Conservation (phyloP, 2,113 vertebrate genomes). For the Tyto alba region DNA sequence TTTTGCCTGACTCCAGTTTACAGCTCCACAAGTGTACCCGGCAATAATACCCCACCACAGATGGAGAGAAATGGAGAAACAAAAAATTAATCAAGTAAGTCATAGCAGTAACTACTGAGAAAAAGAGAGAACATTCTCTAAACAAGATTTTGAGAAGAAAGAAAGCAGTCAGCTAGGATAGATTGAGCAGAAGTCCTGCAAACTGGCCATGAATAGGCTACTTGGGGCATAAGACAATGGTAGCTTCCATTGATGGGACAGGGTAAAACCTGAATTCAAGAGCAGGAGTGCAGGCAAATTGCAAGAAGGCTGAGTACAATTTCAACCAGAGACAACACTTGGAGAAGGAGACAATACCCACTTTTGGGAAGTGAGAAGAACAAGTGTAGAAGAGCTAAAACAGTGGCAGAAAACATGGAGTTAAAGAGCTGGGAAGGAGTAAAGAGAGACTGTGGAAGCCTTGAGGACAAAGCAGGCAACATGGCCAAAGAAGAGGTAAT, state of each 20-base stretch:
- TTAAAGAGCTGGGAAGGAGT: not conserved
- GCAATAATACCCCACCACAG: not conserved
- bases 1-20: not conserved
- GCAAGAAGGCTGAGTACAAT: not conserved
- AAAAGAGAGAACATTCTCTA: not conserved
- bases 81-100: not conserved
- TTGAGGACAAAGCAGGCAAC: not conserved
- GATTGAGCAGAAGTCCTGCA: not conserved
- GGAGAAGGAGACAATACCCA: not conserved
- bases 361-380: not conserved
- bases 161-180: not conserved
- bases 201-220: not conserved
- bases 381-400: not conserved
- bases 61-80: not conserved
- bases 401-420: not conserved
- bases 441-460: not conserved
- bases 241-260: not conserved
- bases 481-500: not conserved
- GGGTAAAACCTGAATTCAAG: not conserved
- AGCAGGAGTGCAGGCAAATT: not conserved
- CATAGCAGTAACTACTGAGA: not conserved
- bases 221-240: not conserved
- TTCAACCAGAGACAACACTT: not conserved
- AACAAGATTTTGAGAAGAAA: not conserved
- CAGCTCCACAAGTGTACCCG: not conserved